Conservation (phyloP, 37 sponge, comb jelly and placozoan species). For the Spongilla lacustris region DNA sequence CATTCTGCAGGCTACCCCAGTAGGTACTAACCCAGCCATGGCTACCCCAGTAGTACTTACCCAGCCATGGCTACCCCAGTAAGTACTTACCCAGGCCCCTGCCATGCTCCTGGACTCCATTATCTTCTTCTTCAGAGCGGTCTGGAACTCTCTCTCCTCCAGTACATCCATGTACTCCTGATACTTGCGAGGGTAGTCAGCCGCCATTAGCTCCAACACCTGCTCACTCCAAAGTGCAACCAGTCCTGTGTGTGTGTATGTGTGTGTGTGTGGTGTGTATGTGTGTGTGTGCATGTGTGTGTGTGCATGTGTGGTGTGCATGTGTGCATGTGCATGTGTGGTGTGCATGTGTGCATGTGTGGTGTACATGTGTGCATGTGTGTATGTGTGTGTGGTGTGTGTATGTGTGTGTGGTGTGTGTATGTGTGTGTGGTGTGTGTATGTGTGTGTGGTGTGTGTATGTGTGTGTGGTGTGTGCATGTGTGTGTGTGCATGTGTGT, state of each 20-base stretch:
- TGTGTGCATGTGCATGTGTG: not conserved
- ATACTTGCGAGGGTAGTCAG: slow-evolving; percentile 62
- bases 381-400: no score
- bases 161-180: slow-evolving; percentile 58
- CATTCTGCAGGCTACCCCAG: no score
- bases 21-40: no score
- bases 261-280: slow-evolving; percentile 34
- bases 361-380: no score
- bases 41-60: no score
- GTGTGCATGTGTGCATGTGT: no score
- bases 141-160: slow-evolving; percentile 61
- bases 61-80: no score
- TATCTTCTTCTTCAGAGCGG: slow-evolving; percentile 17
- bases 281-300: slow-evolving; percentile 25
- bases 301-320: not conserved
- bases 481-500: no score
- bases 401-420: no score
- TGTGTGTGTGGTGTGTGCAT: no score
- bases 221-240: slow-evolving; percentile 25
- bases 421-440: no score
- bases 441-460: no score
- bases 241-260: slow-evolving; percentile 18
- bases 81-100: not conserved
- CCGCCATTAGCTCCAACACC: slow-evolving; percentile 74
- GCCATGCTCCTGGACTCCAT: slow-evolving; percentile 42